These are phyloP conservation scores for Odontothrips loti DNA, from an alignment of 2,888 invertebrate species.

Conservation along the genomic window DNA sequence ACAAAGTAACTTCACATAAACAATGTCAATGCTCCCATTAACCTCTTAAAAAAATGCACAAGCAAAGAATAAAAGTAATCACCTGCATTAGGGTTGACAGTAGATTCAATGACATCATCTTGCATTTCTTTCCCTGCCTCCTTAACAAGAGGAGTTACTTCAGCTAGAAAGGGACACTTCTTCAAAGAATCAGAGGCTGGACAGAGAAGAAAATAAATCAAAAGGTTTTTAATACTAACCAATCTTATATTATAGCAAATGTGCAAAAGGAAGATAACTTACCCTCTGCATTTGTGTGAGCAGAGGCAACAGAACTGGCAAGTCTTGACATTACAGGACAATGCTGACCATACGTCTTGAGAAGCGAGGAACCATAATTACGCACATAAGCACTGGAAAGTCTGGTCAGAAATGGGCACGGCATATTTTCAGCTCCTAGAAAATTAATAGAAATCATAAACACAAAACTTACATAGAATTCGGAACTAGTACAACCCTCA, in stretches of 20 bases:
- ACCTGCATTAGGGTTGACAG: slow-evolving; percentile 31
- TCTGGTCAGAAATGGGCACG: slow-evolving; percentile 82
- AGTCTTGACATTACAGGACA: slow-evolving; percentile 71
- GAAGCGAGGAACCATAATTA: slow-evolving; percentile 70
- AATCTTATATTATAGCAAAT: not conserved
- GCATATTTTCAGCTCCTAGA: slow-evolving; percentile 57
- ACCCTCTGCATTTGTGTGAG: slow-evolving; percentile 35
- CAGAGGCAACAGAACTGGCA: slow-evolving; percentile 42
- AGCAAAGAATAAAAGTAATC: no score
- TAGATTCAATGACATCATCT: slow-evolving; percentile 56
- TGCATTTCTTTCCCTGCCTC: slow-evolving; percentile 65
- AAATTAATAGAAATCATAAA: not conserved
- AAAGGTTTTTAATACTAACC: not conserved
- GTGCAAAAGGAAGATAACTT: not conserved
- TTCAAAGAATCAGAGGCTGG: slow-evolving; percentile 40
- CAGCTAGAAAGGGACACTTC: slow-evolving; percentile 59
- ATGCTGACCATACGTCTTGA: slow-evolving; percentile 74
- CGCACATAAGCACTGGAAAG: slow-evolving; percentile 74
- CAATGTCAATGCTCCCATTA: no score
- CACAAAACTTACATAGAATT: not conserved
- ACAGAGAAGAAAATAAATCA: not conserved
- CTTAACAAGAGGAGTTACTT: slow-evolving; percentile 52
- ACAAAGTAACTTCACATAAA: no score
- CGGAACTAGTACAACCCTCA: not conserved
- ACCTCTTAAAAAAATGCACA: no score